Evolutionary conservation across 2,797 vertebrate genomes (phyloP).

Genomic region (Sebastes aleutianus): DNA sequence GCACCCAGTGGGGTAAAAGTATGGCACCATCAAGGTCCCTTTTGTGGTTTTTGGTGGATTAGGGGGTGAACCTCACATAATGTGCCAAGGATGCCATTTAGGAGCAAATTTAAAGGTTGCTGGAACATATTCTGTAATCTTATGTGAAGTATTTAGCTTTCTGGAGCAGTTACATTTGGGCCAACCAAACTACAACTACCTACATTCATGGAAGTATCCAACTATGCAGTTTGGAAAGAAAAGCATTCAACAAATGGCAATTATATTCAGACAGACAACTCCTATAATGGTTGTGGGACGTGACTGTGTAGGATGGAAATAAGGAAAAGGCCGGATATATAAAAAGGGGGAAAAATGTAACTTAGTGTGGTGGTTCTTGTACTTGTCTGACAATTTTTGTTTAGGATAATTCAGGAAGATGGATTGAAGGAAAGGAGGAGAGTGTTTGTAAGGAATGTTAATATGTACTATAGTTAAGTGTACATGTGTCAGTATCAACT

Average conservation of each 20-base stretch:
- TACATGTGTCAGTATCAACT: slow-evolving; percentile 18
- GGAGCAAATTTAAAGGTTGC: slow-evolving; percentile 36
- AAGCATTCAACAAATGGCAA: slow-evolving; percentile 5
- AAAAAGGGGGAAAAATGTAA: background rate
- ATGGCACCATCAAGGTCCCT: slow-evolving; percentile 17
- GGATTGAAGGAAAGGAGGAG: slow-evolving; percentile 18
- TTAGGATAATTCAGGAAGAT: slow-evolving; percentile 25
- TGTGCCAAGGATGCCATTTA: slow-evolving; percentile 37
- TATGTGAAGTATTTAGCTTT: slow-evolving; percentile 26
- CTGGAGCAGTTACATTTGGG: background rate
- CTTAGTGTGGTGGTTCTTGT: slow-evolving; percentile 17
- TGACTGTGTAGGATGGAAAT: slow-evolving; percentile 21
- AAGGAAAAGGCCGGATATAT: slow-evolving; percentile 1
- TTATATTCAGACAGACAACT: slow-evolving; percentile 32
- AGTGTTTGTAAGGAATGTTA: slow-evolving; percentile 45
- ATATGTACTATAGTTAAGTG: slow-evolving; percentile 31
- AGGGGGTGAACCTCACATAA: slow-evolving; percentile 18
- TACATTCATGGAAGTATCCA: slow-evolving; percentile 4
- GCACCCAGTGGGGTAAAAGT: slow-evolving; percentile 2
- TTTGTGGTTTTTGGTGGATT: slow-evolving; percentile 34
- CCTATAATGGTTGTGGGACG: background rate
- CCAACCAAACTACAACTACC: slow-evolving; percentile 12
- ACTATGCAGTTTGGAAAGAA: slow-evolving; percentile 11
- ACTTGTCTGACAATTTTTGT: slow-evolving; percentile 5
- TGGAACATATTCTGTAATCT: slow-evolving; percentile 25